phyloP scores from a whole-genome alignment of 30 jellyfish, hydroid and myxozoan genomes.

The Catostylus mosaicus region DNA sequence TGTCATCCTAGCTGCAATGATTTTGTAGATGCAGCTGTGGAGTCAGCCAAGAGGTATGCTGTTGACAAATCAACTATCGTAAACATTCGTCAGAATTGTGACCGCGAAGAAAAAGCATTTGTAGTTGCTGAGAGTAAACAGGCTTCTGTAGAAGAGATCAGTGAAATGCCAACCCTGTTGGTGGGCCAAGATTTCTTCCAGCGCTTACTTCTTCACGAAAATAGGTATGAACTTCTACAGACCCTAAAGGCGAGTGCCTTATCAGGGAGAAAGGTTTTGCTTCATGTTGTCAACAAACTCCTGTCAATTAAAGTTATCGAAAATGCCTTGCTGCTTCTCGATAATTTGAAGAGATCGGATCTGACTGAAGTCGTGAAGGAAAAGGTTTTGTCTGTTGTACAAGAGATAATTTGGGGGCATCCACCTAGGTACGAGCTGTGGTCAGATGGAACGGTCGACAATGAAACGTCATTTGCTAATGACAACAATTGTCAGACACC shows the following conservation, averaged over 20 bases:
- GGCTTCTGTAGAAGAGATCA: neutral
- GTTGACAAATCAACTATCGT: too few species aligned
- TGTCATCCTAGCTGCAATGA: neutral
- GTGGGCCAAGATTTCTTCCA: neutral
- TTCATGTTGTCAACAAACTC: slow-evolving; percentile 17
- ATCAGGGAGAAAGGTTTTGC: slow-evolving; percentile 9
- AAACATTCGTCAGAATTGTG: too few species aligned
- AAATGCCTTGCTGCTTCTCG: slow-evolving; percentile 33
- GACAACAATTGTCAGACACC: too few species aligned
- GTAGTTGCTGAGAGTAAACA: neutral
- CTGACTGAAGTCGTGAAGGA: slow-evolving; percentile 49
- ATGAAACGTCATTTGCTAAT: too few species aligned
- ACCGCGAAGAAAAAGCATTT: too few species aligned
- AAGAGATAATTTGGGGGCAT: slow-evolving; percentile 52
- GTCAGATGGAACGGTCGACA: neutral
- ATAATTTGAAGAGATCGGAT: slow-evolving; percentile 35
- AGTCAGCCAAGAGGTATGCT: neutral
- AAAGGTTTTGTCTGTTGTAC: slow-evolving; percentile 43
- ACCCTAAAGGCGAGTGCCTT: slow-evolving; percentile 31
- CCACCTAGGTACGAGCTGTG: slow-evolving; percentile 37
- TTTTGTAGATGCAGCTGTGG: neutral
- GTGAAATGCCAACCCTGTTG: neutral
- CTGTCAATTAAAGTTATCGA: slow-evolving; percentile 7
- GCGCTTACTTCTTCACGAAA: slow-evolving; percentile 35
- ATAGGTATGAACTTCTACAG: slow-evolving; percentile 16